Evolutionary conservation across 2,888 invertebrate genomes (phyloP), one percentile per base, ranked within the genome.

Genomic region (Pteria penguin): DNA sequence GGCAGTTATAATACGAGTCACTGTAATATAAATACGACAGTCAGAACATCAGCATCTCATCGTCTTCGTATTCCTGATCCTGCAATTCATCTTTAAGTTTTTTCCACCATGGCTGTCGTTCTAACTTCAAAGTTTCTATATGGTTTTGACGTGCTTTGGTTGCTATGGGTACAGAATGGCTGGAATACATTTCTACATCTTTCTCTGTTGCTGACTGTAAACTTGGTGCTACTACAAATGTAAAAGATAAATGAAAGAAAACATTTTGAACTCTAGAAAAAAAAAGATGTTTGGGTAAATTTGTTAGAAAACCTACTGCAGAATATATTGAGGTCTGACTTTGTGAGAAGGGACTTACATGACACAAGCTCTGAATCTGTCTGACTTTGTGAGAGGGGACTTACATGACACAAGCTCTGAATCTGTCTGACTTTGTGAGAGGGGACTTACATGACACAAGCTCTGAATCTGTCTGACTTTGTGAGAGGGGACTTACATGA

Each of bases 51-150:
- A 83, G 63, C 18, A 81, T 76, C 57, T 88, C 87, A 45, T 84
- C 85, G 54, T 86, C 85, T 61, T 75, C 81, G 18, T 87, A 78
- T 65, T 83, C 82, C 4, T 80, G 70, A 14, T 87, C 87, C n/a
- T 88, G 86, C 33, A 86, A 86, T 75, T 87, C 86, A 67, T 88
- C 87, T 3, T 79, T 86, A 14, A 91, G 82, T 71, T 87, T 88
- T 66, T 87, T 88, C 90, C 91, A 92, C 92, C 92, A 92, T 0
- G 92, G 92, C 65, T 87, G 86, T 57, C 85, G 84, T 69, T 89
- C 78, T 18, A 82, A 82, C 36, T 85, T 81, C 71, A 92, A 74
- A 65, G 85, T 85, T 76, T 89, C 85, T 66, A 79, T 82, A 78
- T 92, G 92, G 55, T 87, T 82, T 0, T 81, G 73, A 36, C 88